Percentiles rank a stretch among this genome's conserved stretches.
These are phyloP conservation scores for Centropyge bicolor DNA, from an alignment of 2,797 vertebrate genomes.

Conservation along the genomic window DNA sequence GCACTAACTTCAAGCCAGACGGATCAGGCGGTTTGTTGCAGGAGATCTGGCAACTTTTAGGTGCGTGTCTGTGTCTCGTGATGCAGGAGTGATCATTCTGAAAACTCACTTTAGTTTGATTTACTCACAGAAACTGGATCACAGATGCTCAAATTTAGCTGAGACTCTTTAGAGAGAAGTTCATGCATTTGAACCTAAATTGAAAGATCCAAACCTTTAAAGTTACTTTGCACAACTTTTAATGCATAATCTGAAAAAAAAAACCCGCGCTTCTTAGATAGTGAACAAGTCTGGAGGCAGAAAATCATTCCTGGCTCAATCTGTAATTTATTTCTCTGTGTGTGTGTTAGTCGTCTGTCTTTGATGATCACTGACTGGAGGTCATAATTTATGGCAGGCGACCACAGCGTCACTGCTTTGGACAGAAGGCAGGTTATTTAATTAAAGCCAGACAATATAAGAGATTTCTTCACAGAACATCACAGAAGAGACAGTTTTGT, in stretches of 20 bases:
- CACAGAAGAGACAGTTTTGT: not conserved
- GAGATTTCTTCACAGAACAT: not conserved
- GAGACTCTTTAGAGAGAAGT: too few species aligned
- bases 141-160: not conserved
- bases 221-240: constrained; percentile 25
- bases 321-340: constrained; percentile 13
- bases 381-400: constrained; percentile 34
- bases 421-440: constrained; percentile 51
- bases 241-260: constrained; percentile 27
- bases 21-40: not conserved
- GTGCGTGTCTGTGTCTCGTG: not conserved
- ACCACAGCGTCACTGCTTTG: constrained; percentile 25
- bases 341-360: constrained; percentile 32
- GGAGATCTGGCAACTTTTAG: constrained; percentile 13
- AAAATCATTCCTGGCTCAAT: constrained; percentile 26
- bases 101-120: not conserved
- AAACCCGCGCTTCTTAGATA: constrained; percentile 7
- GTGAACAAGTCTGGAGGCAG: constrained; percentile 13
- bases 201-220: not conserved
- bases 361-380: constrained; percentile 53
- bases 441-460: constrained; percentile 37
- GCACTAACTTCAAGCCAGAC: constrained; percentile 28
- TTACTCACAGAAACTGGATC: not conserved
- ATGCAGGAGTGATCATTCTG: constrained; percentile 18
- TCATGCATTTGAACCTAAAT: too few species aligned